These are phyloP conservation scores for Pegea sp. DNA, from an alignment of 23 tunicate species.

Conservation along the genomic window DNA sequence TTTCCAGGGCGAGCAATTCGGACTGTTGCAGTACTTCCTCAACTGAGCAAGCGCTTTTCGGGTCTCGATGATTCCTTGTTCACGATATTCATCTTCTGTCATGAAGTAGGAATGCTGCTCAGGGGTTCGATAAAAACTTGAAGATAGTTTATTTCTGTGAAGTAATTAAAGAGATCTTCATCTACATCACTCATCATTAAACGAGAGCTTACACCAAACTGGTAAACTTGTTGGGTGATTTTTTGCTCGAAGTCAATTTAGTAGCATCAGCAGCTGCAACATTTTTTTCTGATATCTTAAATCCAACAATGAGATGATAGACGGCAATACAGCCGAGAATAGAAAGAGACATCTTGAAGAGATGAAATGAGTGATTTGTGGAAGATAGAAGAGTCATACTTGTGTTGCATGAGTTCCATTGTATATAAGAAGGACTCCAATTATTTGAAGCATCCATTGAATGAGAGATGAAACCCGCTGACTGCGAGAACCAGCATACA, in stretches of 20 bases:
- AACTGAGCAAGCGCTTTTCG: conserved; percentile 52
- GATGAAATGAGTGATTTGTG: not conserved
- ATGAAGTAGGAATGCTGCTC: conserved; percentile 5
- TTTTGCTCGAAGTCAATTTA: no score
- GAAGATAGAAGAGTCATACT: not conserved
- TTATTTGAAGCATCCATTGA: conserved; percentile 47
- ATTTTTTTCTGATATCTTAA: not conserved
- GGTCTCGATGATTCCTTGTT: conserved; percentile 40
- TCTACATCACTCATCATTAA: no score
- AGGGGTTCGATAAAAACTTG: not conserved
- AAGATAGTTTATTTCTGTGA: not conserved
- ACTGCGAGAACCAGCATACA: conserved; percentile 16
- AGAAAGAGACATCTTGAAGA: conserved; percentile 4
- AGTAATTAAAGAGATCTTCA: no score
- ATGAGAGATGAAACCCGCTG: conserved; percentile 25
- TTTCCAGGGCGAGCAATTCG: conserved; percentile 87
- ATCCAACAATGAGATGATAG: not conserved
- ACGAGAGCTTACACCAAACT: no score
- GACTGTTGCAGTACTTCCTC: conserved; percentile 48
- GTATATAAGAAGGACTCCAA: conserved; percentile 27
- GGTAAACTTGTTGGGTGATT: no score
- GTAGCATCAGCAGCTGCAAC: no score
- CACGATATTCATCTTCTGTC: conserved; percentile 35
- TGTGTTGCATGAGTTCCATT: conserved; percentile 22
- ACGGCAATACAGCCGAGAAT: not conserved